Evolutionary conservation across 2,797 vertebrate genomes (phyloP).

Genomic region (Peromyscus aztecus): DNA sequence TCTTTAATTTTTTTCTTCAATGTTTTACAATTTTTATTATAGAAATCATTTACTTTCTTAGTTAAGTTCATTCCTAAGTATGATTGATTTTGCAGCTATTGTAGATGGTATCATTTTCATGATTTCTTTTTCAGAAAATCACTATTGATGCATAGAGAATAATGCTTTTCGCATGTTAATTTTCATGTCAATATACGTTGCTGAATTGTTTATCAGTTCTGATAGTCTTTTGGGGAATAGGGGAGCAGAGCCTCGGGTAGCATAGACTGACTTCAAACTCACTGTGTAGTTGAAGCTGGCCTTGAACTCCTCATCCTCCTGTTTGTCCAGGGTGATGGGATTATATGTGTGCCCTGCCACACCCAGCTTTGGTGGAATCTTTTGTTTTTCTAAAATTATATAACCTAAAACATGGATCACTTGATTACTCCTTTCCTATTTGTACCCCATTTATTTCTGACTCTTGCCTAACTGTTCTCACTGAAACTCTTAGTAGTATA

Average conservation of each 20-base stretch:
- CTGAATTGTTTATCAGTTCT: neutral
- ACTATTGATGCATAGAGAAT: neutral
- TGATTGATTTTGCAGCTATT: neutral
- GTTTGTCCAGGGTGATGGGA: neutral
- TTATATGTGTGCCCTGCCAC: neutral
- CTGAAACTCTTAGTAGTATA: neutral
- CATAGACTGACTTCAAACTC: neutral
- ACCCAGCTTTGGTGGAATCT: neutral
- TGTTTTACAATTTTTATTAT: neutral
- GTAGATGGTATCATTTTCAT: neutral
- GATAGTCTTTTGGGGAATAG: neutral
- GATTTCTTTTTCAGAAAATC: neutral
- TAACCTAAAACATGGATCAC: neutral
- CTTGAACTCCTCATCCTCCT: neutral
- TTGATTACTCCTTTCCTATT: neutral
- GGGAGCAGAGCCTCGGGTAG: neutral
- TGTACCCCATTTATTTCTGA: neutral
- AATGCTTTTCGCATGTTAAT: neutral
- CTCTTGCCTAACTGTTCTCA: neutral
- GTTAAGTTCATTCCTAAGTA: neutral
- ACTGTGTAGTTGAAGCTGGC: neutral
- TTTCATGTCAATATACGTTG: neutral
- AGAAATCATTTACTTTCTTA: neutral
- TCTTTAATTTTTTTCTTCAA: neutral
- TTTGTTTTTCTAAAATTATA: neutral